Conservation (phyloP, 1,140 invertebrate genomes). For the Matsumurasca onukii region DNA sequence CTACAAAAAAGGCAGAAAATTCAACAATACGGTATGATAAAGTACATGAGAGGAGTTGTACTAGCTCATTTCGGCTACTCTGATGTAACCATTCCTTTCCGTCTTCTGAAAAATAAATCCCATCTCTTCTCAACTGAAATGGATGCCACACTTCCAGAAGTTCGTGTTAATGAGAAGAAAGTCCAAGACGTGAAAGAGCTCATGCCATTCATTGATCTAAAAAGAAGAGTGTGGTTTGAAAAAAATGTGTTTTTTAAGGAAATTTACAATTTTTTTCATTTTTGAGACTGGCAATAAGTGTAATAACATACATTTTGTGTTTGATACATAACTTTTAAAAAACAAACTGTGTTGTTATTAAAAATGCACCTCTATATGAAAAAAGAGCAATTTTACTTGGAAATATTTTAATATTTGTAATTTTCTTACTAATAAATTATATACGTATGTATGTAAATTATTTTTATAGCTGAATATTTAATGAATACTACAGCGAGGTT, state of each 20-base stretch:
- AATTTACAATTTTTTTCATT: too few species aligned
- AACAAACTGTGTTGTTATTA: too few species aligned
- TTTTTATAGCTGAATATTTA: neutral
- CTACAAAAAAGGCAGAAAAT: constrained; percentile 21
- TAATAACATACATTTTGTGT: too few species aligned
- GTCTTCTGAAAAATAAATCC: neutral
- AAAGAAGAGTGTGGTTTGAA: constrained; percentile 9
- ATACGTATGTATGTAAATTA: neutral
- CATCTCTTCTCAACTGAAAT: constrained; percentile 20
- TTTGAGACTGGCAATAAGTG: too few species aligned
- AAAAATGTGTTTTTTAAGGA: constrained; percentile 2
- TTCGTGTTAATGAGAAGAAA: neutral
- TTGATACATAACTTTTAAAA: too few species aligned
- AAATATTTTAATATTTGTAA: too few species aligned
- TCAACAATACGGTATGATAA: constrained; percentile 22
- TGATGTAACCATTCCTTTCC: neutral
- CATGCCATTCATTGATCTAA: neutral
- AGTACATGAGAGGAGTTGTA: constrained; percentile 10
- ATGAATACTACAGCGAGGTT: neutral
- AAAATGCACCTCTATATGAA: neutral
- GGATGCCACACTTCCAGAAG: constrained; percentile 2
- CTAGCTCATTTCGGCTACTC: neutral
- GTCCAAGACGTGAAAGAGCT: neutral
- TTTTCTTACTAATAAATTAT: neutral
- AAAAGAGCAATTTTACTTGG: constrained; percentile 6